Percentiles rank a stretch among this genome's conserved stretches.
phyloP scores from a whole-genome alignment of 2,113 vertebrate species.

The Indicator indicator region DNA sequence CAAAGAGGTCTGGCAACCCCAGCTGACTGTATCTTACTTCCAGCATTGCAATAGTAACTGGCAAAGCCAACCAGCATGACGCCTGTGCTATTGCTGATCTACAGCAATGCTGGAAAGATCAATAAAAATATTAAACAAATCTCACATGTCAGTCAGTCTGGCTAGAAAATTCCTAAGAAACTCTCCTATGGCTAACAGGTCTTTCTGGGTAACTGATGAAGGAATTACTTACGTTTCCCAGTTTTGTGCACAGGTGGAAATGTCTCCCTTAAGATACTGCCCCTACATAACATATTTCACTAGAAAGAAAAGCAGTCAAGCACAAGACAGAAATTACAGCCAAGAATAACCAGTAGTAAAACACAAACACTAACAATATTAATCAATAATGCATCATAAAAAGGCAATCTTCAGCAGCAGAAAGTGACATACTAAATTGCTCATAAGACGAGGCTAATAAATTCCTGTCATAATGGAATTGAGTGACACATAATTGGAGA shows the following conservation, averaged over 20 bases:
- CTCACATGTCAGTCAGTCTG: neutral
- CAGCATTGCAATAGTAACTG: neutral
- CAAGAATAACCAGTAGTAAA: neutral
- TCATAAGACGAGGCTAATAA: slow-evolving; percentile 6
- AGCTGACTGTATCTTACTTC: neutral
- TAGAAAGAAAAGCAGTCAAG: neutral
- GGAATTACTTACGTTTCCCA: neutral
- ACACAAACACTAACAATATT: neutral
- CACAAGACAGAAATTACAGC: neutral
- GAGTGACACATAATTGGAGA: slow-evolving; percentile 11
- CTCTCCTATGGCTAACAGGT: neutral
- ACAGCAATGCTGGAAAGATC: neutral
- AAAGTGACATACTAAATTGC: neutral
- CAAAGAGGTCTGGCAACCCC: neutral
- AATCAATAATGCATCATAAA: neutral
- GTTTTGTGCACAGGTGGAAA: neutral
- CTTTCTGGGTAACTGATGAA: neutral
- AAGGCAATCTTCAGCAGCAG: neutral
- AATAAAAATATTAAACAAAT: neutral
- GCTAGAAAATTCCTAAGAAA: neutral
- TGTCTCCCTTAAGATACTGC: neutral
- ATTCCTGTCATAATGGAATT: neutral
- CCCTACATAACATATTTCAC: neutral
- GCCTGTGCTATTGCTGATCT: neutral
- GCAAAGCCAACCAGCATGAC: neutral